Conservation (phyloP, 1,140 invertebrate species). For the Drosophila ananassae region DNA sequence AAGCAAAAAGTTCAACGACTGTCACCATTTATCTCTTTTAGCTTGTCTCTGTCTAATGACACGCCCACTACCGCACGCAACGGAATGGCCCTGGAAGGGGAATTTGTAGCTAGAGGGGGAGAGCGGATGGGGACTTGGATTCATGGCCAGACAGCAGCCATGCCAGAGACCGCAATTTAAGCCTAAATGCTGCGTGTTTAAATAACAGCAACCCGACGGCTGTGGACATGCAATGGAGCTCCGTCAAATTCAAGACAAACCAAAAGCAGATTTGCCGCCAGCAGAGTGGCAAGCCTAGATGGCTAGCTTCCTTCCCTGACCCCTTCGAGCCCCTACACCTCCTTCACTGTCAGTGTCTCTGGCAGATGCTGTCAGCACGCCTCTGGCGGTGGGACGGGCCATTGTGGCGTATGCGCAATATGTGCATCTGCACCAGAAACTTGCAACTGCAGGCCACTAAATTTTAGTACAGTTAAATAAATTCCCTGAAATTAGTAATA, state of each 20-base stretch:
- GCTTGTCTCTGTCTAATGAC: constrained; percentile 70
- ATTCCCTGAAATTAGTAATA: constrained; percentile 79
- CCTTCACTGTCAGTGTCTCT: constrained; percentile 9
- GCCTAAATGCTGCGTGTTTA: constrained; percentile 78
- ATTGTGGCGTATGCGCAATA: constrained; percentile 71
- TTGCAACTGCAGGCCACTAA: constrained; percentile 64
- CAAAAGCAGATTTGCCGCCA: constrained; percentile 65
- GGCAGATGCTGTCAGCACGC: constrained; percentile 69
- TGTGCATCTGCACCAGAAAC: constrained; percentile 19
- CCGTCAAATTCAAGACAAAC: constrained; percentile 65
- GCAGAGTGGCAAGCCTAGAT: constrained; percentile 4
- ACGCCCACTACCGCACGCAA: constrained; percentile 64
- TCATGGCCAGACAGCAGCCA: constrained; percentile 63
- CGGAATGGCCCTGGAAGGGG: background rate
- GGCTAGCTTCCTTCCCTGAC: background rate
- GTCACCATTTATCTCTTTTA: constrained; percentile 80
- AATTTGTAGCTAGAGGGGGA: background rate
- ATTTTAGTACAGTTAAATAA: constrained; percentile 78
- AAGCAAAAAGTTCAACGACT: constrained; percentile 81
- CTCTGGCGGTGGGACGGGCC: constrained; percentile 51
- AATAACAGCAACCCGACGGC: constrained; percentile 61
- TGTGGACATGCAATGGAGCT: constrained; percentile 63
- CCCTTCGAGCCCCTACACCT: background rate
- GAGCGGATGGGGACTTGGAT: constrained; percentile 20
- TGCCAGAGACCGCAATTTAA: constrained; percentile 68